These are phyloP conservation scores for Cladorhizidae sp. DNA, from an alignment of 37 sponge, comb jelly and placozoan genomes.

Conservation along the genomic window DNA sequence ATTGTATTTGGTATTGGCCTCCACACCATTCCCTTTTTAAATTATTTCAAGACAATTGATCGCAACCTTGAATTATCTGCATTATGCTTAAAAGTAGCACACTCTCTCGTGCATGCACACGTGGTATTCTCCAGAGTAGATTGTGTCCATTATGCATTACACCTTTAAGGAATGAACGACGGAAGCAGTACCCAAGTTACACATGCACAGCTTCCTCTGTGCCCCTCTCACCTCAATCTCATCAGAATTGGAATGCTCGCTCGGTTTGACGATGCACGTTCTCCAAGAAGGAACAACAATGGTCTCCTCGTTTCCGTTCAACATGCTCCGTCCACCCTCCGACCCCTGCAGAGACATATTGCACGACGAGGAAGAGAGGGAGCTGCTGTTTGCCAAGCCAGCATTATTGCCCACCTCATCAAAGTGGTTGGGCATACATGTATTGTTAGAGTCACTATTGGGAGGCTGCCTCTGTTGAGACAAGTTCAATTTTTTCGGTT, in stretches of 20 bases:
- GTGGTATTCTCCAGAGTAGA: no score
- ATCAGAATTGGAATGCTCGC: background rate
- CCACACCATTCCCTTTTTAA: no score
- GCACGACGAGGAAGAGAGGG: background rate
- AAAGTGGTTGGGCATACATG: background rate
- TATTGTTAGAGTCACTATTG: background rate
- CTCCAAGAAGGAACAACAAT: background rate
- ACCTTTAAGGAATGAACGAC: background rate
- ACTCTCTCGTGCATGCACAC: no score
- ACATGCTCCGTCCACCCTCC: background rate
- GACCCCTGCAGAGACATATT: no score
- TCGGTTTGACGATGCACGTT: background rate
- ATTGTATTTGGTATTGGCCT: no score
- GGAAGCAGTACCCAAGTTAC: background rate
- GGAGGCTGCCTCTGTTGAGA: background rate
- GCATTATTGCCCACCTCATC: background rate
- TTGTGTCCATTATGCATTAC: no score
- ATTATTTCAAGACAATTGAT: no score
- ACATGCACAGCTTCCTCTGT: background rate
- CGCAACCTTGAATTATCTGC: no score
- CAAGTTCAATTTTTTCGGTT: no score
- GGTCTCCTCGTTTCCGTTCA: background rate
- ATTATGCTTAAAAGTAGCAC: no score
- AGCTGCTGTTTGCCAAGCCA: background rate
- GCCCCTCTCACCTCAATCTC: background rate